Conservation (phyloP, 1,140 invertebrate genomes). For the Drosophila subobscura region DNA sequence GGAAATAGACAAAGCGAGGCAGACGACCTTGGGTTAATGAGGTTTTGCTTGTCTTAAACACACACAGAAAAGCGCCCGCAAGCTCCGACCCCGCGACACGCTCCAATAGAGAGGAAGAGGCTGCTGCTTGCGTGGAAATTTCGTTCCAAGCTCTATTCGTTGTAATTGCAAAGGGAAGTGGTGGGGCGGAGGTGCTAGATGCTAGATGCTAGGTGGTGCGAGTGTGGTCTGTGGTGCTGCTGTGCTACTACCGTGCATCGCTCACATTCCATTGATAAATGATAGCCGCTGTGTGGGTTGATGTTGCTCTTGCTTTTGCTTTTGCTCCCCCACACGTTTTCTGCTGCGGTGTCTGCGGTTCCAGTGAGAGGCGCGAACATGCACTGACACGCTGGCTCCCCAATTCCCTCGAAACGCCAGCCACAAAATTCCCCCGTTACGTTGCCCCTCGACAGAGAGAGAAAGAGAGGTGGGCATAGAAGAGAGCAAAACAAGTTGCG, state of each 20-base stretch:
- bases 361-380: constrained; percentile 65
- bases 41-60: constrained; percentile 20
- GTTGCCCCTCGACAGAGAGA: not conserved
- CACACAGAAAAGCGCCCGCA: not conserved
- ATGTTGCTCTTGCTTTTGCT: too few species aligned
- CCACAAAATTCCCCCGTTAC: constrained; percentile 36
- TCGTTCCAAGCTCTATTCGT: constrained; percentile 39
- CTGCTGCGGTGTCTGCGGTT: constrained; percentile 40
- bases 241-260: constrained; percentile 35
- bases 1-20: not conserved
- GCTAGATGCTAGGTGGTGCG: not conserved
- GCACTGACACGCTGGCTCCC: constrained; percentile 41
- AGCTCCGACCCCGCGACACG: constrained; percentile 6
- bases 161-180: constrained; percentile 54
- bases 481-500: constrained; percentile 35
- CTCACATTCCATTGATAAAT: constrained; percentile 73
- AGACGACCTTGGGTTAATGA: constrained; percentile 18
- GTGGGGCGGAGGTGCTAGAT: not conserved
- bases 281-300: constrained; percentile 33
- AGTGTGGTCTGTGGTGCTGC: constrained; percentile 22
- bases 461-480: too few species aligned
- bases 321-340: constrained; percentile 42
- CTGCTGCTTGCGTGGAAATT: constrained; percentile 24
- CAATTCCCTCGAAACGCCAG: constrained; percentile 8
- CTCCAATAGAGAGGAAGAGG: not conserved